Conservation (phyloP, 2,113 vertebrate species). For the Sphyrna mokarran region DNA sequence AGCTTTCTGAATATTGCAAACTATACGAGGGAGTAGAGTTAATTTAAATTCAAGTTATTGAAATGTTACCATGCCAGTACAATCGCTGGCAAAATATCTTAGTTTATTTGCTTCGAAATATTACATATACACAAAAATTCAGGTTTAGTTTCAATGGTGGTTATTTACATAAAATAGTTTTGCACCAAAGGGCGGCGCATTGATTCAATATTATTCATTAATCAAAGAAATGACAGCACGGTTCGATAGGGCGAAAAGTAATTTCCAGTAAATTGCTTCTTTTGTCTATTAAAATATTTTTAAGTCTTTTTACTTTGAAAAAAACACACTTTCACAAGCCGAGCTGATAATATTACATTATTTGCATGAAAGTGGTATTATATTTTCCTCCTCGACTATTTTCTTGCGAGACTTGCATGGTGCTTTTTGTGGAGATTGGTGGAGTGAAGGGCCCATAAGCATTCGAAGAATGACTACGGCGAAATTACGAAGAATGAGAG, state of each 20-base stretch:
- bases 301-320: neutral
- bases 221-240: neutral
- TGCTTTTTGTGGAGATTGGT: neutral
- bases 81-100: neutral
- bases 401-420: neutral
- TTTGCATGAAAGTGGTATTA: neutral
- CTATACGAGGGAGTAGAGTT: neutral
- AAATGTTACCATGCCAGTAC: neutral
- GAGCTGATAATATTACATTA: neutral
- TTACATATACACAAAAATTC: neutral
- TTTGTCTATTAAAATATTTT: neutral
- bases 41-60: neutral
- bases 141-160: neutral
- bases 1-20: neutral
- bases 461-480: neutral
- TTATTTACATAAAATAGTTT: neutral
- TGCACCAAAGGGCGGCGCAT: neutral
- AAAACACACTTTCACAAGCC: neutral
- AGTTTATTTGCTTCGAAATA: neutral
- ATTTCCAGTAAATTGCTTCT: neutral
- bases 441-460: neutral
- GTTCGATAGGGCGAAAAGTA: too few relatives aligned
- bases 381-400: neutral
- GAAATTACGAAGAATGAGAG: neutral
- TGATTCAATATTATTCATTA: neutral